Evolutionary conservation across 2,797 vertebrate species (phyloP).

Genomic region (Phataginus tricuspis): DNA sequence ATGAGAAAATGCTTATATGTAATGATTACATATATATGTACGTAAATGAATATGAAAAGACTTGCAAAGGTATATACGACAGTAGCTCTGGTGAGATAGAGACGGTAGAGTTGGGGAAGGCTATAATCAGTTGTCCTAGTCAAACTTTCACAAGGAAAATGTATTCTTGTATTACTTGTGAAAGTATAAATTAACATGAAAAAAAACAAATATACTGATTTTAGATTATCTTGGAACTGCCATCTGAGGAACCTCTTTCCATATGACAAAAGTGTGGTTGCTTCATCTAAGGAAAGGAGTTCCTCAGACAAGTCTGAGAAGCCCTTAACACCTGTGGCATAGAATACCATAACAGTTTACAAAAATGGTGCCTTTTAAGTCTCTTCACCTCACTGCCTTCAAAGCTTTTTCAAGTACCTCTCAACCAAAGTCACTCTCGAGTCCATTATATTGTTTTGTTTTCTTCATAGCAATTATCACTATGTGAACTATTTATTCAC

Average conservation of each 20-base stretch:
- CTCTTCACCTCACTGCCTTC: neutral
- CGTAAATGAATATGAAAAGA: slow-evolving; percentile 27
- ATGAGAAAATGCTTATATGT: neutral
- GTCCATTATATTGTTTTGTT: slow-evolving; percentile 22
- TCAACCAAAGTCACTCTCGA: slow-evolving; percentile 36
- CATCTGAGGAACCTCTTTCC: neutral
- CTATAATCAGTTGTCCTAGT: slow-evolving; percentile 9
- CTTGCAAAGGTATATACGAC: slow-evolving; percentile 38
- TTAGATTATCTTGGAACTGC: neutral
- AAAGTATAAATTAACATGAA: slow-evolving; percentile 40
- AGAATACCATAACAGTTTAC: neutral
- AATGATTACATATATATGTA: neutral
- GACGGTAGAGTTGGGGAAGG: neutral
- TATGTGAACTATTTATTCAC: slow-evolving; percentile 42
- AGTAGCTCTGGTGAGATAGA: neutral
- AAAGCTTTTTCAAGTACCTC: slow-evolving; percentile 52
- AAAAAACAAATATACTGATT: slow-evolving; percentile 28
- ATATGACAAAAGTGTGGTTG: neutral
- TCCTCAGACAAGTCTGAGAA: neutral
- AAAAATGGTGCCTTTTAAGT: slow-evolving; percentile 17
- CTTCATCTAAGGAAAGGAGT: neutral
- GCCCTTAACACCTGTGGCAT: neutral
- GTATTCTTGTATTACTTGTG: neutral
- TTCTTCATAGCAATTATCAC: slow-evolving; percentile 26
- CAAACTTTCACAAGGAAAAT: slow-evolving; percentile 21